These are phyloP conservation scores for Ephydatia muelleri DNA, from an alignment of 37 sponge, comb jelly and placozoan genomes.

Conservation along the genomic window DNA sequence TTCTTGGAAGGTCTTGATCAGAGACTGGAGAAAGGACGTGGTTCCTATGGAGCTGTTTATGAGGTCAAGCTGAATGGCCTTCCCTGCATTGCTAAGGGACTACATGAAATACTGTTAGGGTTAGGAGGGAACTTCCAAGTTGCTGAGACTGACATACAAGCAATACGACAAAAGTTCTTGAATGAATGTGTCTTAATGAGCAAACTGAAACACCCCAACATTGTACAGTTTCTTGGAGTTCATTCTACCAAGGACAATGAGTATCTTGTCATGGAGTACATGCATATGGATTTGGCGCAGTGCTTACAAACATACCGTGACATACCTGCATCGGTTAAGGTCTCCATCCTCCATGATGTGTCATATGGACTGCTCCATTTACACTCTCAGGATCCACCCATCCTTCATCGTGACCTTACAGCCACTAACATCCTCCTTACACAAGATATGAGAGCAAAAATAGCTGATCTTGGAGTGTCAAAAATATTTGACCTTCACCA, in stretches of 20 bases:
- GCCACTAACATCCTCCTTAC: conserved; percentile 8
- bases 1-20: conserved; percentile 9
- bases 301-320: not conserved
- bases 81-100: conserved; percentile 47
- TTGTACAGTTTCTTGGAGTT: conserved; percentile 28
- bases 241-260: conserved; percentile 1
- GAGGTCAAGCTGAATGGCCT: conserved; percentile 41
- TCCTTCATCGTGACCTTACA: conserved; percentile 6
- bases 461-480: conserved; percentile 12
- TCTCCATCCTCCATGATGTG: conserved; percentile 10
- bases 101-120: conserved; percentile 39
- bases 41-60: conserved; percentile 46
- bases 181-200: not conserved
- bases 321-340: conserved; percentile 18
- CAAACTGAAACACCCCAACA: conserved; percentile 3
- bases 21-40: conserved; percentile 26
- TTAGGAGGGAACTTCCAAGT: not conserved
- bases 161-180: conserved; percentile 8
- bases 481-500: not conserved
- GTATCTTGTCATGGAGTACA: conserved; percentile 3
- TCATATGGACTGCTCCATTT: not conserved
- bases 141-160: too few relatives aligned
- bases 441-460: conserved; percentile 6
- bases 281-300: not conserved
- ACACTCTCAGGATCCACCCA: not conserved